Conservation (phyloP, 37 sponge, comb jelly and placozoan genomes). For the Bolinopsis microptera region DNA sequence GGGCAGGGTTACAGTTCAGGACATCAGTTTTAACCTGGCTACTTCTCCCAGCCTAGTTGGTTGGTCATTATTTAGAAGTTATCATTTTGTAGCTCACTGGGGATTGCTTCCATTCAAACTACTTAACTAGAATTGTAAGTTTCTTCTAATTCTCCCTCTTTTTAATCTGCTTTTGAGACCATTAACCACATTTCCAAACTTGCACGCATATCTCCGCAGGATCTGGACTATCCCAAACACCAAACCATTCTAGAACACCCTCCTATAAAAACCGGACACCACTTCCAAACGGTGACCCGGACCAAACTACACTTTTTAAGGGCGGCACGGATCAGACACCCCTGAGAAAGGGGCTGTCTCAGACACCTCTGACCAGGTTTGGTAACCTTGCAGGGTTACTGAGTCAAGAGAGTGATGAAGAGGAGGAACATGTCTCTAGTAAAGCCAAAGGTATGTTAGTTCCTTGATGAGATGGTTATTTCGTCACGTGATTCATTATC, state of each 20-base stretch:
- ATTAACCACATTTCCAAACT: no score
- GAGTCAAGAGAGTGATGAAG: background rate
- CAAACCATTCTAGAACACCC: background rate
- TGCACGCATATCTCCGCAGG: no score
- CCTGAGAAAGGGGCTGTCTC: background rate
- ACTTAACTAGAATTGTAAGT: no score
- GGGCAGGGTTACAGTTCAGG: conserved; percentile 43
- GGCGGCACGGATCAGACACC: background rate
- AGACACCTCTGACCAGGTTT: background rate
- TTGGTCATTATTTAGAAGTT: no score
- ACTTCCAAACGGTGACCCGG: background rate
- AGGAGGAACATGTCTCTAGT: background rate
- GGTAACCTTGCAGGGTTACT: background rate
- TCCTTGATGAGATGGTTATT: no score
- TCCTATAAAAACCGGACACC: background rate
- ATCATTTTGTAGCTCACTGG: no score
- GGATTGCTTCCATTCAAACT: no score
- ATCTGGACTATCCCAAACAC: background rate
- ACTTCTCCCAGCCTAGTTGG: background rate
- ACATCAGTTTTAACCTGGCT: background rate
- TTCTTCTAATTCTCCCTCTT: no score
- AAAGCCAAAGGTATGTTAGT: background rate
- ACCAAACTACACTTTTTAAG: no score
- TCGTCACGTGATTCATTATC: no score
- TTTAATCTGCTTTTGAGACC: no score